Evolutionary conservation across 2,888 invertebrate species (phyloP).

Genomic region (Hemithea aestivaria): DNA sequence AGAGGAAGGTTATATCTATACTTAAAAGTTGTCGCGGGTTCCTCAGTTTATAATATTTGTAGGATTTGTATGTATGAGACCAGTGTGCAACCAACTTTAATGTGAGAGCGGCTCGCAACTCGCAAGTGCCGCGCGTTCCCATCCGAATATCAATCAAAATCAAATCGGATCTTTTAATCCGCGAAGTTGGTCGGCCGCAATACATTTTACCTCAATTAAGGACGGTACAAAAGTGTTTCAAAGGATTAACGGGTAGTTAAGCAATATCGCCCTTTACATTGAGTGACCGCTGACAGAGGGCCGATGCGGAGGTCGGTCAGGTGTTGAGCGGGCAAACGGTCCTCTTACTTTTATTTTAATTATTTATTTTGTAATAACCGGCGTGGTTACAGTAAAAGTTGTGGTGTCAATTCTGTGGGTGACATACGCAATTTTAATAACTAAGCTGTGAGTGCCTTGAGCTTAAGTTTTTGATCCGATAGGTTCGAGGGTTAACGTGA

Average conservation of each 20-base stretch:
- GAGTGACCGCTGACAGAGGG: slow-evolving; percentile 19
- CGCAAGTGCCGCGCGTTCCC: slow-evolving; percentile 35
- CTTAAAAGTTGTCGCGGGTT: no score
- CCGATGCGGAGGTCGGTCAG: slow-evolving; percentile 8
- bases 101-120: slow-evolving; percentile 26
- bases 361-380: background rate
- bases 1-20: no score
- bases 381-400: no score
- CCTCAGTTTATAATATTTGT: no score
- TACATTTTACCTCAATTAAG: slow-evolving; percentile 51
- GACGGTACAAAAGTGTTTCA: slow-evolving; percentile 32
- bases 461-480: no score
- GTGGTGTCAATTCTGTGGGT: no score
- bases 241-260: slow-evolving; percentile 18
- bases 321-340: slow-evolving; percentile 7
- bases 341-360: slow-evolving; percentile 10
- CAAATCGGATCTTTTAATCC: slow-evolving; percentile 62
- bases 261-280: slow-evolving; percentile 23
- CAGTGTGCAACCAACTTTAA: slow-evolving; percentile 4
- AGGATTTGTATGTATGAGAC: no score
- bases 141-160: slow-evolving; percentile 67
- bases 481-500: no score
- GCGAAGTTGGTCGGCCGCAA: slow-evolving; percentile 14
- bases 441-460: no score
- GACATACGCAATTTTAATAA: no score